Percentiles rank a stretch among this genome's conserved stretches.
phyloP scores from a whole-genome alignment of 35 echinoderm and acorn worm species.

The Heliocidaris erythrogramma region DNA sequence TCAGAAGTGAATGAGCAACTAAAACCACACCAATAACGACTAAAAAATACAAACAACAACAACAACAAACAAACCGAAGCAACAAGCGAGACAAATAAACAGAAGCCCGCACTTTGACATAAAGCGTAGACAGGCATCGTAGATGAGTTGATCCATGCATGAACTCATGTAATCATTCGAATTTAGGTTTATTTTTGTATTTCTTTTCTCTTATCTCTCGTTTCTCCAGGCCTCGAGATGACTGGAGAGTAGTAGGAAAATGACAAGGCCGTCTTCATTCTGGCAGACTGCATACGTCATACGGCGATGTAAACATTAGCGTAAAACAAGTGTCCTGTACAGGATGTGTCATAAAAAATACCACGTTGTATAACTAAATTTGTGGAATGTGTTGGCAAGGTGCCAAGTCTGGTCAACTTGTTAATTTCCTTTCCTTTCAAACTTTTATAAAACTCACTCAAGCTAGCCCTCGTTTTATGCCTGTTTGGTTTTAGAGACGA shows the following conservation, averaged over 20 bases:
- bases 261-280: background rate
- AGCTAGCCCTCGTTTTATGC: no score
- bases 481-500: no score
- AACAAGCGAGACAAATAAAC: background rate
- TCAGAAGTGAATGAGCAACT: no score
- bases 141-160: background rate
- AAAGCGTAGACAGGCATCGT: background rate
- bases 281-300: background rate
- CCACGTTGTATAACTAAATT: background rate
- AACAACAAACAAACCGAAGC: background rate
- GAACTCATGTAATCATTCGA: constrained; percentile 10
- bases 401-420: background rate
- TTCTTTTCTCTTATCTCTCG: background rate
- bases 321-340: background rate
- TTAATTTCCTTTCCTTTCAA: background rate
- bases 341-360: background rate
- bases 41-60: no score
- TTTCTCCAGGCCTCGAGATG: background rate
- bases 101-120: background rate
- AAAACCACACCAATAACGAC: no score
- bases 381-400: background rate
- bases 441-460: no score
- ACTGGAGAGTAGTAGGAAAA: constrained; percentile 10
- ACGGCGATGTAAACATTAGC: constrained; percentile 16
- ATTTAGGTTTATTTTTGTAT: background rate